phyloP scores from a whole-genome alignment of 2,797 vertebrate genomes.

The Benthosema pterotum region DNA sequence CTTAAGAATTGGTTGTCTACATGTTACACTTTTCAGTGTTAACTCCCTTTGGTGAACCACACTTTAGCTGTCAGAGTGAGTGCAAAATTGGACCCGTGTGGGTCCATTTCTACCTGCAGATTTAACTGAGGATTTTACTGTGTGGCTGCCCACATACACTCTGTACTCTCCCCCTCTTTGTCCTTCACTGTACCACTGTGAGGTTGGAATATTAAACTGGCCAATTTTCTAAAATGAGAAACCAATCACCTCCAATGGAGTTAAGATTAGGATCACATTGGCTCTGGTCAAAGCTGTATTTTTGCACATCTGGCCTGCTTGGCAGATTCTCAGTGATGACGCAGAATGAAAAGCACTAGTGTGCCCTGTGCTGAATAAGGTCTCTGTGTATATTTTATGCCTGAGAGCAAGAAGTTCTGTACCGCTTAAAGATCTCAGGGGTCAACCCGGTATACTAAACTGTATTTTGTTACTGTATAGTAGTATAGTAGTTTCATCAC shows the following conservation, averaged over 20 bases:
- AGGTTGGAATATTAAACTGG: conserved; percentile 57
- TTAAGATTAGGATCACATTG: conserved; percentile 69
- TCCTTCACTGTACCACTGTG: conserved; percentile 26
- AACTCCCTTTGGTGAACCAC: conserved; percentile 20
- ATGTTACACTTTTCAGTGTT: conserved; percentile 17
- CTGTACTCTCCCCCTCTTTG: conserved; percentile 15
- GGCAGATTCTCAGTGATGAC: conserved; percentile 51
- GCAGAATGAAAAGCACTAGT: conserved; percentile 46
- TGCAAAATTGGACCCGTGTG: conserved; percentile 24
- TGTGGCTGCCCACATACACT: conserved; percentile 26
- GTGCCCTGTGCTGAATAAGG: conserved; percentile 44
- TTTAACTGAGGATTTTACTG: conserved; percentile 3
- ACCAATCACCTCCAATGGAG: conserved; percentile 56
- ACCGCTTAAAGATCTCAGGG: too few species aligned
- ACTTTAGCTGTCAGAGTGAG: conserved; percentile 34
- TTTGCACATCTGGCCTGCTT: conserved; percentile 62
- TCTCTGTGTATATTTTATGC: conserved; percentile 37
- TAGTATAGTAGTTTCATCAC: too few species aligned
- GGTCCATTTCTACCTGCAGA: conserved; percentile 2
- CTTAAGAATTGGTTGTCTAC: conserved; percentile 25
- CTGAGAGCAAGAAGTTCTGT: conserved; percentile 34
- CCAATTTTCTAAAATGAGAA: conserved; percentile 48
- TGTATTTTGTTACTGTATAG: too few species aligned
- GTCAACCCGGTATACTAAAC: too few species aligned
- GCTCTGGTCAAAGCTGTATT: conserved; percentile 60